A percentile compares a stretch with the other conserved stretches of the same genome.
phyloP scores from a whole-genome alignment of 2,888 invertebrate species.

The Achlya flavicornis region DNA sequence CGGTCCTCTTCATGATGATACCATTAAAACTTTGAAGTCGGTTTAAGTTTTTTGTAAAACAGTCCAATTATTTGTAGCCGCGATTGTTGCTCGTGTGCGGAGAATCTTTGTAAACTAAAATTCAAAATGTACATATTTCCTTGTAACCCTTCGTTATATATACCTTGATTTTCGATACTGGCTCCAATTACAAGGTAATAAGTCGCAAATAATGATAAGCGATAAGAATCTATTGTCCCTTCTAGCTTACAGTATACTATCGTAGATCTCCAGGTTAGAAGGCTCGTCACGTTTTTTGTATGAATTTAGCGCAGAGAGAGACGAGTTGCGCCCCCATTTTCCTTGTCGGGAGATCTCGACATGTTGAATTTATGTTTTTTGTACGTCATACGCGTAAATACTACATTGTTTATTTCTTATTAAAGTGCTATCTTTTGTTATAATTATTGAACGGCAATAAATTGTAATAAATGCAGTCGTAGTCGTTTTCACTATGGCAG shows the following conservation, averaged over 20 bases:
- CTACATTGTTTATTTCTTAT: slow-evolving; percentile 1
- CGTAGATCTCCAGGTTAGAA: slow-evolving; percentile 38
- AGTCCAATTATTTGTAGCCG: too few species aligned
- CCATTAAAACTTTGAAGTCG: too few species aligned
- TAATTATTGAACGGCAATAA: not conserved
- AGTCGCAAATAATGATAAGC: not conserved
- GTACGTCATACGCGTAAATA: slow-evolving; percentile 36
- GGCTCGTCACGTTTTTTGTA: slow-evolving; percentile 64
- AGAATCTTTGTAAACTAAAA: too few species aligned
- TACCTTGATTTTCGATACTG: not conserved
- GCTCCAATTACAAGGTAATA: not conserved
- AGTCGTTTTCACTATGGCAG: too few species aligned
- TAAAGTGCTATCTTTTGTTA: not conserved
- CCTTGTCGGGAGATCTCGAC: slow-evolving; percentile 56
- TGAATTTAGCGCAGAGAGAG: slow-evolving; percentile 62
- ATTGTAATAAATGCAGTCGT: not conserved
- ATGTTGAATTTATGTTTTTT: slow-evolving; percentile 56
- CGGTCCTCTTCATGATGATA: too few species aligned
- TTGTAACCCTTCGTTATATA: too few species aligned
- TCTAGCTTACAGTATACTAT: slow-evolving; percentile 18
- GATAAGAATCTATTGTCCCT: slow-evolving; percentile 11
- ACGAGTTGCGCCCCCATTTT: slow-evolving; percentile 49
- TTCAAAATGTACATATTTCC: too few species aligned
- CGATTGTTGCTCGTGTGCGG: too few species aligned
- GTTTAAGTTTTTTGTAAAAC: too few species aligned